Conservation (phyloP, 1,140 invertebrate genomes). For the Stegodyphus mimosarum region DNA sequence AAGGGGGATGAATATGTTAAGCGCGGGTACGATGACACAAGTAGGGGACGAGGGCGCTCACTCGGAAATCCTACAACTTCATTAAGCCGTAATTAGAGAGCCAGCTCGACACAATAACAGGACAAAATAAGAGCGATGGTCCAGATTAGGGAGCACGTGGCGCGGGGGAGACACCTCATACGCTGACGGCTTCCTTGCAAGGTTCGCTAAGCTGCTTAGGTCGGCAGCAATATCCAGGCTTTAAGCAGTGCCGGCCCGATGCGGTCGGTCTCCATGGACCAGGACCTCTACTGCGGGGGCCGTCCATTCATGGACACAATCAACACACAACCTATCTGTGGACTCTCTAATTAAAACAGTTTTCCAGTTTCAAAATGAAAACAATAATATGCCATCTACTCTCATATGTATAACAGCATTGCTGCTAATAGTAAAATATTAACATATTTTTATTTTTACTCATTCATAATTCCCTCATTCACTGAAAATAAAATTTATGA, state of each 20-base stretch:
- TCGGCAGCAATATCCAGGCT: slow-evolving; percentile 48
- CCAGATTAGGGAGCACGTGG: slow-evolving; percentile 42
- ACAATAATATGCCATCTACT: no score
- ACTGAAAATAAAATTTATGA: no score
- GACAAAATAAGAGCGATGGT: slow-evolving; percentile 55
- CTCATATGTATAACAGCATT: no score
- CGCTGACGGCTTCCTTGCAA: slow-evolving; percentile 40
- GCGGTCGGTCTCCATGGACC: slow-evolving; percentile 37
- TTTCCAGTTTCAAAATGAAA: no score
- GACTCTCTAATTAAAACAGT: no score
- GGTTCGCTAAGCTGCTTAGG: slow-evolving; percentile 57
- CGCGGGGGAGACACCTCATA: slow-evolving; percentile 26
- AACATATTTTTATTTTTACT: no score
- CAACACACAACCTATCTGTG: no score
- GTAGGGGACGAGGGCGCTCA: background rate
- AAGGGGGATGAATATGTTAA: slow-evolving; percentile 49
- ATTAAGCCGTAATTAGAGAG: slow-evolving; percentile 61
- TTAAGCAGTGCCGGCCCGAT: slow-evolving; percentile 3
- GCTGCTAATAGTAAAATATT: no score
- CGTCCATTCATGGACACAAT: slow-evolving; percentile 35
- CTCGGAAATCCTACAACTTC: slow-evolving; percentile 57
- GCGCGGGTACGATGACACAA: slow-evolving; percentile 25
- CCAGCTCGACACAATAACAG: slow-evolving; percentile 54
- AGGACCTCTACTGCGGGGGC: slow-evolving; percentile 7
- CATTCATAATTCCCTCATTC: no score